These are phyloP conservation scores for Tetheella fluctuosa DNA, from an alignment of 2,888 invertebrate species.

Conservation along the genomic window DNA sequence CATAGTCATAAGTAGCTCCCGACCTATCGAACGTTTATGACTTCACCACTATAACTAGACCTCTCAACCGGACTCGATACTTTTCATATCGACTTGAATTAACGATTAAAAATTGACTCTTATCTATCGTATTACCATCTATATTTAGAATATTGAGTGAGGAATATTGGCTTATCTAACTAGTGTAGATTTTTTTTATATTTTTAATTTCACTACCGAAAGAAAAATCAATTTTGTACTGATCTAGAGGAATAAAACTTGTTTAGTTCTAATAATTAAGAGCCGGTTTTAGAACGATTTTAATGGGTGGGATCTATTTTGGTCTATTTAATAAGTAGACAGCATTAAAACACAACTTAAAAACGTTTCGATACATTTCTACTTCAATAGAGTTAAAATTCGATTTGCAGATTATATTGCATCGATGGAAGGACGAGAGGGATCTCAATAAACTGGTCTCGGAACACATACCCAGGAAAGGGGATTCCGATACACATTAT, in stretches of 20 bases:
- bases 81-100: background rate
- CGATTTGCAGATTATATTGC: background rate
- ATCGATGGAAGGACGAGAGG: conserved; percentile 27
- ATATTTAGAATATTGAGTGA: no score
- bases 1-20: conserved; percentile 79
- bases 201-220: no score
- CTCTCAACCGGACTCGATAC: conserved; percentile 28
- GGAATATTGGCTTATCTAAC: no score
- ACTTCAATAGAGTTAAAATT: background rate
- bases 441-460: conserved; percentile 47
- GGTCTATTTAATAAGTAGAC: no score
- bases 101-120: background rate
- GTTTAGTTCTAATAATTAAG: no score
- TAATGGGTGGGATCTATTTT: no score
- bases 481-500: conserved; percentile 76
- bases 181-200: no score
- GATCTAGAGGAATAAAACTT: no score
- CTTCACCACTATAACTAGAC: conserved; percentile 46
- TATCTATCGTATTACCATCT: background rate
- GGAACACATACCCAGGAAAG: conserved; percentile 56
- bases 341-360: no score
- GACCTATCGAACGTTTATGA: conserved; percentile 74
- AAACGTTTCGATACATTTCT: no score
- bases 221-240: no score
- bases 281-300: no score